Base-by-base conservation (phyloP, 2,797 vertebrate species). In the Microctenopoma stevenorrisi region DNA sequence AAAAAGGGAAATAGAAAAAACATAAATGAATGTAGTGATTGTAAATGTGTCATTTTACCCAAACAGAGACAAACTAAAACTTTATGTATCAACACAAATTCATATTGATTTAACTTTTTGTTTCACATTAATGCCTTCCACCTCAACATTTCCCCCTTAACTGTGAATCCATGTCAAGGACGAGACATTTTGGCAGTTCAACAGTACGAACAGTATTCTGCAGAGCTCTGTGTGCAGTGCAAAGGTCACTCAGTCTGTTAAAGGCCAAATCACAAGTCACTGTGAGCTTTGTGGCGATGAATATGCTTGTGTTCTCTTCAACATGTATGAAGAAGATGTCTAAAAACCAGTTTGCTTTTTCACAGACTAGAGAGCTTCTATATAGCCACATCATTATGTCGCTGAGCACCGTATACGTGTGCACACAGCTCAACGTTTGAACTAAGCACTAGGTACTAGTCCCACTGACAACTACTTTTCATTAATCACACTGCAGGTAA, bases 161-260 rank as follows among this genome's bases (percentile, higher is more conserved):
- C 49, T 58, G 56, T 71, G 49, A 75, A 64, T 14, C 26, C 6
- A 3, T 35, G 55, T 33, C 14, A 26, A 35, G 53, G 26, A 46
- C 49, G 22, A 43, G 38, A 1, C n/a, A 8, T 53, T 74, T 35
- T 57, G 46, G 73, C 63, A 53, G 50, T 10, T 46, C 26, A 68
- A 74, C 52, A 44, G 72, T 11, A 15, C 59, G 64, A 52, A 50
- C 44, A 59, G 38, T 72, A 57, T 54, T 62, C 46, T 48, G 64
- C 68, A 48, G 49, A 44, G 16, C 44, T 78, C 30, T 57, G 35
- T 46, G 11, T 49, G 68, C 40, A 22, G 62, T 26, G 71, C 80
- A 88, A 84, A 86, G 83, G 83, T 87, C 85, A 64, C 60, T 49
- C 38, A 35, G 62, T 82, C 55, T 75, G 84, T 79, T 70, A 82